Evolutionary conservation across 2,797 vertebrate genomes (phyloP), one percentile per base, ranked within the genome.

Genomic region (Leptatherina wallacei): DNA sequence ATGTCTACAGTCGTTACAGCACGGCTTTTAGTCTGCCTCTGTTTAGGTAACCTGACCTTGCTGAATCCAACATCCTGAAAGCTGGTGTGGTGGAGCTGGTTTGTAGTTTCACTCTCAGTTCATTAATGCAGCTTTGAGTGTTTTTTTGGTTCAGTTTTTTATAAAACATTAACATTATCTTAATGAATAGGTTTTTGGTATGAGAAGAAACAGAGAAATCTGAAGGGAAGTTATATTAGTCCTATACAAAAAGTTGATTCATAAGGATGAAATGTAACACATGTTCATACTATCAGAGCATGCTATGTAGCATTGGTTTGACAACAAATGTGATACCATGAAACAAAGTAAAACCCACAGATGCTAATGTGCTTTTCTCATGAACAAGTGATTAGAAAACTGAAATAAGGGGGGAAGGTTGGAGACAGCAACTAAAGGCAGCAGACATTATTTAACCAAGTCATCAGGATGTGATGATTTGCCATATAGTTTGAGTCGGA

Each of bases 381-480:
- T 54, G 51, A 54, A 29, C 12, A 54, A 27, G 10, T 14, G 22
- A 12, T 13, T 27, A 22, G 10, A 13, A 49, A 54, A 54, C 24
- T 13, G 11, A 54, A 52, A 54, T 29, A 11, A 14, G 12, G 24
- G 24, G 24, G 9, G 2, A 2, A 49, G 10, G 47, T 49, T 49
- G 47, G 47, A 11, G 47, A n/a, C 18, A 47, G 18, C 44, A 3
- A 2, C 38, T 42, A 6, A 32, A 18, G 14, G 42, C 6, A 20
- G 18, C 6, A 52, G 49, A 2, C 22, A 51, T 51, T 22, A 52
- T 24, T 29, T 29, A 5, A 54, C 3, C 7, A 7, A 49, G 44
- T 47, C 44, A 5, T 44, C 20, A 54, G 16, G 16, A 57, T 64
- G 8, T 64, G 36, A 64, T 64, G 12, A 60, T 55, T 67, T 24